Conservation (phyloP, 2,888 invertebrate genomes). For the Nezara viridula region DNA sequence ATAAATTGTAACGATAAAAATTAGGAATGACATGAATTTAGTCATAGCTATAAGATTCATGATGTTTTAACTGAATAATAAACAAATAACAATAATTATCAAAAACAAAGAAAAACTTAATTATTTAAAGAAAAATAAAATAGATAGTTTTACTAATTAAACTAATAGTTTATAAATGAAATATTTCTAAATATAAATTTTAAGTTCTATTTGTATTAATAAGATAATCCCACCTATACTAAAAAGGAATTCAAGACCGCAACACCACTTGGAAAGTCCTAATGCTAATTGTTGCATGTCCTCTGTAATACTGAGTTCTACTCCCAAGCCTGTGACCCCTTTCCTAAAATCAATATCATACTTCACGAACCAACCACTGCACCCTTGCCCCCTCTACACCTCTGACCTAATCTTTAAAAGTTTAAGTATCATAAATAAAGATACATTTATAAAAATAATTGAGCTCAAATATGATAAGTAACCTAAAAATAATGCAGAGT, state of each 20-base stretch:
- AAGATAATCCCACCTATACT: background rate
- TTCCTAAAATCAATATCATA: slow-evolving; percentile 58
- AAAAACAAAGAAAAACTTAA: background rate
- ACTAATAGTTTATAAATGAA: background rate
- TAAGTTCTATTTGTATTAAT: no score
- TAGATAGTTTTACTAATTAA: background rate
- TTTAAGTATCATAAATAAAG: background rate
- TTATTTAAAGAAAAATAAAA: background rate
- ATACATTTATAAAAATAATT: background rate
- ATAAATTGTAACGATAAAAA: background rate
- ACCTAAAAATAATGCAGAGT: background rate
- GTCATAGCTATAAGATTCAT: background rate
- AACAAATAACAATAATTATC: background rate
- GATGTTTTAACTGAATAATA: no score
- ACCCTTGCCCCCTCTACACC: slow-evolving; percentile 40
- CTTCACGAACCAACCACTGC: slow-evolving; percentile 55
- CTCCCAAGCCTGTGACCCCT: slow-evolving; percentile 51
- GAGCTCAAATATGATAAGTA: background rate
- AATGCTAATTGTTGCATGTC: slow-evolving; percentile 19
- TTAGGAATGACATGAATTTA: background rate
- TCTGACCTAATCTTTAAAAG: slow-evolving; percentile 31
- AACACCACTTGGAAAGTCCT: background rate
- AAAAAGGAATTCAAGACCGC: background rate
- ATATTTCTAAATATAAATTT: background rate
- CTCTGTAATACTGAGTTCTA: slow-evolving; percentile 38